These are phyloP conservation scores for Rhimphoctona megacephalus DNA, from an alignment of 2,888 invertebrate species.

Conservation along the genomic window DNA sequence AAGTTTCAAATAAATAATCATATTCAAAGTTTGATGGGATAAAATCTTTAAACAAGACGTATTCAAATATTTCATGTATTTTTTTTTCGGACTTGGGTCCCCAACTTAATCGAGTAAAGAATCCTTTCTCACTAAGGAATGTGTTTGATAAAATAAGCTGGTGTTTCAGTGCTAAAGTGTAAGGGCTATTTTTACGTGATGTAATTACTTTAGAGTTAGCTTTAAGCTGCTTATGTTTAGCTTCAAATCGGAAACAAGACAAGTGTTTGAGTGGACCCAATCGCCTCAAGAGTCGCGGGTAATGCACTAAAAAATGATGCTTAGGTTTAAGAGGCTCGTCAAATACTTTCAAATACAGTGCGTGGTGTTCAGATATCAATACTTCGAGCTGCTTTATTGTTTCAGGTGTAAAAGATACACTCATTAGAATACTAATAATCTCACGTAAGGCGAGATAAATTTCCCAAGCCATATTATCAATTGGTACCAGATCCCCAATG, in stretches of 20 bases:
- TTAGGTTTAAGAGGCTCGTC: slow-evolving; percentile 41
- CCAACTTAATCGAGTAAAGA: slow-evolving; percentile 11
- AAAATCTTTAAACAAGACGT: not conserved
- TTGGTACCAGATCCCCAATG: slow-evolving; percentile 64
- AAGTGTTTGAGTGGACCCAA: slow-evolving; percentile 33
- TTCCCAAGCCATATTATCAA: slow-evolving; percentile 59
- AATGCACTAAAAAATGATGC: slow-evolving; percentile 44
- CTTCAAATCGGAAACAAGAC: too few relatives aligned
- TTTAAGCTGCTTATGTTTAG: too few relatives aligned
- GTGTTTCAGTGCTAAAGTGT: slow-evolving; percentile 39
- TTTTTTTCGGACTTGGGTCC: slow-evolving; percentile 21
- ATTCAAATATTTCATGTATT: not conserved
- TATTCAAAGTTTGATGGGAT: slow-evolving; percentile 11
- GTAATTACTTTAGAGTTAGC: slow-evolving; percentile 5
- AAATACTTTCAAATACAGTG: slow-evolving; percentile 44
- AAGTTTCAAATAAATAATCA: not conserved
- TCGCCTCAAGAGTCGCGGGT: slow-evolving; percentile 30
- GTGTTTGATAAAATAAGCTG: slow-evolving; percentile 28
- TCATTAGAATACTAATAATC: slow-evolving; percentile 26
- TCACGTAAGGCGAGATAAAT: slow-evolving; percentile 61
- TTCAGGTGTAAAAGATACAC: slow-evolving; percentile 8
- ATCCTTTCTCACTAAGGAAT: slow-evolving; percentile 24
- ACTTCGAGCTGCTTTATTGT: slow-evolving; percentile 17
- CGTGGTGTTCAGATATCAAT: too few relatives aligned
- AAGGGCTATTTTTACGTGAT: slow-evolving; percentile 35